phyloP scores from a whole-genome alignment of 2,888 invertebrate genomes.

The Cheilosia vulpina region DNA sequence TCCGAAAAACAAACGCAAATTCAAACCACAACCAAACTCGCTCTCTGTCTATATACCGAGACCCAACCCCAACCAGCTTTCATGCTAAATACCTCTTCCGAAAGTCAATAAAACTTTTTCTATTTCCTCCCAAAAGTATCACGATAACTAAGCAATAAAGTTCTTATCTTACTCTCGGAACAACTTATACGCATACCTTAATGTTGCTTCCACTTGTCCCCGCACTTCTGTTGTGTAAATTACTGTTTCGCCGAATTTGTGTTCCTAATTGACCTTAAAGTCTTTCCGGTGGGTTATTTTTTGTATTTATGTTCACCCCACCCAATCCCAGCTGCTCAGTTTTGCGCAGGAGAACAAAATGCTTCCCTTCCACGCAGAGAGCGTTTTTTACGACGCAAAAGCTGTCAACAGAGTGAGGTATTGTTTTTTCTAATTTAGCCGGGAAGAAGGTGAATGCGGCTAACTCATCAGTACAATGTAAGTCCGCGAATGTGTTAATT shows the following conservation, averaged over 20 bases:
- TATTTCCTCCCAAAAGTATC: conserved; percentile 2
- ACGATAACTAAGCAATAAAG: conserved; percentile 44
- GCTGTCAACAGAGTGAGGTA: not conserved
- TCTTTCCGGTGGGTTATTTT: not conserved
- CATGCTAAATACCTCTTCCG: conserved; percentile 16
- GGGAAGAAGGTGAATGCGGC: not conserved
- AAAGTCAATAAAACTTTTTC: conserved; percentile 54
- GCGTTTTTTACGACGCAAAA: not conserved
- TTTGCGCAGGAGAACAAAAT: not conserved
- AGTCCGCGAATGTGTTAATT: conserved; percentile 41
- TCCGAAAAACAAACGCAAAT: not conserved
- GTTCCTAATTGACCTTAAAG: conserved; percentile 62
- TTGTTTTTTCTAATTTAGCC: conserved; percentile 15
- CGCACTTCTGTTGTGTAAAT: conserved; percentile 7
- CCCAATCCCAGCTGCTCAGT: not conserved
- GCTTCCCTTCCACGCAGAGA: not conserved
- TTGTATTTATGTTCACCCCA: not conserved
- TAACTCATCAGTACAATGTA: conserved; percentile 21
- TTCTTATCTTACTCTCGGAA: conserved; percentile 45
- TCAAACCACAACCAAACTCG: not conserved
- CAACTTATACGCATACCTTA: conserved; percentile 36
- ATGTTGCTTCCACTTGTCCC: conserved; percentile 23
- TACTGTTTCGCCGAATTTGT: conserved; percentile 49
- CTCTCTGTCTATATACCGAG: not conserved
- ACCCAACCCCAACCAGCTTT: conserved; percentile 21